These are phyloP conservation scores for Cygnus buccinator DNA, from an alignment of 2,113 vertebrate genomes.

Conservation along the genomic window DNA sequence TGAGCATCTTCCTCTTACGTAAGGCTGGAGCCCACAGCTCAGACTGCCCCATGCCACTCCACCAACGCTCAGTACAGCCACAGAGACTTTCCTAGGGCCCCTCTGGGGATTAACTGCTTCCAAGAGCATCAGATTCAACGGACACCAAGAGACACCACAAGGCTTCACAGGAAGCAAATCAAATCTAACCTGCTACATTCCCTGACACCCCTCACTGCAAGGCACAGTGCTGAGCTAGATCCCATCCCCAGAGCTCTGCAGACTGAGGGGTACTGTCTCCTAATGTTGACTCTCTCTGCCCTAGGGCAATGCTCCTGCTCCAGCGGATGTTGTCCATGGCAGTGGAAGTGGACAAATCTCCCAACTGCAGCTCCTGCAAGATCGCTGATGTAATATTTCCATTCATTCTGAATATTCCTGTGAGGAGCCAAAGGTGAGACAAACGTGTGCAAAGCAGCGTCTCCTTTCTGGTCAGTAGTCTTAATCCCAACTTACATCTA, in stretches of 20 bases:
- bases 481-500: background rate
- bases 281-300: background rate
- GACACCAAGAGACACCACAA: background rate
- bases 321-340: constrained; percentile 91
- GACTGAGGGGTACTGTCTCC: background rate
- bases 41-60: background rate
- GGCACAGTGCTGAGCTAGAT: background rate
- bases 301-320: constrained; percentile 85
- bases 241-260: background rate
- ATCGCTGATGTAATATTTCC: constrained; percentile 87
- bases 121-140: background rate
- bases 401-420: constrained; percentile 78
- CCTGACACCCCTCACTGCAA: rapidly evolving
- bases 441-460: background rate
- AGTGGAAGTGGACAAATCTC: constrained; percentile 90
- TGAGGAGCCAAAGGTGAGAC: constrained; percentile 87
- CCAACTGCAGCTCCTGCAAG: constrained; percentile 85
- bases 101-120: background rate
- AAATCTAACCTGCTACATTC: background rate
- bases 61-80: background rate
- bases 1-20: background rate
- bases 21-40: background rate
- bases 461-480: background rate
- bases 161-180: background rate
- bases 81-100: rapidly evolving